Conservation (phyloP, 2,113 vertebrate genomes). For the Semicossyphus pulcher region DNA sequence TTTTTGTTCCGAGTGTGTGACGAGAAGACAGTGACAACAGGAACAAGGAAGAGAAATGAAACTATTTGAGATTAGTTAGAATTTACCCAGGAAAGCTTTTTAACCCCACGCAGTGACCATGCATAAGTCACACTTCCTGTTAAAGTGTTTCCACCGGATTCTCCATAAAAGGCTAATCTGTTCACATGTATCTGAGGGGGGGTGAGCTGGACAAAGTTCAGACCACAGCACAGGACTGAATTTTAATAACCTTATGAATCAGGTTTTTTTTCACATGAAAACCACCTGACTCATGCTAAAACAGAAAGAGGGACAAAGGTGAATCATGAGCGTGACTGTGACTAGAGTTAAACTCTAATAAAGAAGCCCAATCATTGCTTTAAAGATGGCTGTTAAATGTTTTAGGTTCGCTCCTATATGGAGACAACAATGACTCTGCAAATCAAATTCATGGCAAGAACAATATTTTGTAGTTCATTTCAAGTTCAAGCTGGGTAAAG, state of each 20-base stretch:
- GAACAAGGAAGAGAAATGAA: constrained; percentile 7
- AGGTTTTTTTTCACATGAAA: neutral
- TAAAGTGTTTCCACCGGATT: neutral
- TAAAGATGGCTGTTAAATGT: too few species aligned
- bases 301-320: neutral
- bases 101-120: neutral
- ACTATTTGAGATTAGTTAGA: neutral
- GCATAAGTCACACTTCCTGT: neutral
- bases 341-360: neutral
- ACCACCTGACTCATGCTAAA: constrained; percentile 1
- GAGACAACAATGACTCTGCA: too few species aligned
- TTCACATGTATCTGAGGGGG: neutral
- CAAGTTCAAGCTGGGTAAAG: too few species aligned
- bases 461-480: too few species aligned
- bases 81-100: neutral
- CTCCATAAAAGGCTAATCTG: neutral
- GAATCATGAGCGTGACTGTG: neutral
- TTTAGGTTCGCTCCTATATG: too few species aligned
- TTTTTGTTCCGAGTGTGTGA: neutral
- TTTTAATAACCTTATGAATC: neutral
- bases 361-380: too few species aligned
- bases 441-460: too few species aligned
- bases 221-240: neutral
- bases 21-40: neutral
- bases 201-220: neutral